phyloP scores from a whole-genome alignment of 2,888 invertebrate species.

The Trachelus tabidus region DNA sequence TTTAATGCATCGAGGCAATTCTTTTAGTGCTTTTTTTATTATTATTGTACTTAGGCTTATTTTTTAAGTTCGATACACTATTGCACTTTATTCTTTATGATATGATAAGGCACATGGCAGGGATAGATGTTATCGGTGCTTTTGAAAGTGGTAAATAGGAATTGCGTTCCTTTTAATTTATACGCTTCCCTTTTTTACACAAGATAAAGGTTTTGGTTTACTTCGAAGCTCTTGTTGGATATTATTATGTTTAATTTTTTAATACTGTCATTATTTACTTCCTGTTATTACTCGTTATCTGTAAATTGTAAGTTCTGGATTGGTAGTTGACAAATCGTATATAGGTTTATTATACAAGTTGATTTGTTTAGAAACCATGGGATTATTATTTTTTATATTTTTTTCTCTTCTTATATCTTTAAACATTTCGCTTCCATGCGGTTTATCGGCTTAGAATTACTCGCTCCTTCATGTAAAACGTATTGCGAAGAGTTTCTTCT shows the following conservation, averaged over 20 bases:
- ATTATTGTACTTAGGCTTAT: neutral
- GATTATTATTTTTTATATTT: neutral
- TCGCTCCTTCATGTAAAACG: neutral
- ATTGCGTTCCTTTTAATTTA: neutral
- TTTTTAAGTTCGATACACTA: neutral
- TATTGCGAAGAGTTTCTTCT: slow-evolving; percentile 28
- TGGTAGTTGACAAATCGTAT: neutral
- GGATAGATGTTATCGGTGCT: no score
- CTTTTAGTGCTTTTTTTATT: neutral
- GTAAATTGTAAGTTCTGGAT: slow-evolving; percentile 32
- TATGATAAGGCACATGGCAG: neutral
- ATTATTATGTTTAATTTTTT: neutral
- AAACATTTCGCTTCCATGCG: neutral
- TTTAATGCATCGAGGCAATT: neutral
- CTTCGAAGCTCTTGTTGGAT: neutral
- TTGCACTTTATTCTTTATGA: neutral
- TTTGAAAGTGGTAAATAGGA: neutral
- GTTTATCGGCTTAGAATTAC: neutral
- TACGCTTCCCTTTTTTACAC: neutral
- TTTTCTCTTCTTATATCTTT: neutral
- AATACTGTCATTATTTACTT: slow-evolving; percentile 39
- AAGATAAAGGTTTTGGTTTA: neutral
- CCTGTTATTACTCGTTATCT: slow-evolving; percentile 48
- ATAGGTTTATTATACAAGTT: neutral
- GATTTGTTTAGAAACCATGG: neutral